phyloP scores from a whole-genome alignment of 2,113 vertebrate genomes.

The Gymnocephalus cernua region DNA sequence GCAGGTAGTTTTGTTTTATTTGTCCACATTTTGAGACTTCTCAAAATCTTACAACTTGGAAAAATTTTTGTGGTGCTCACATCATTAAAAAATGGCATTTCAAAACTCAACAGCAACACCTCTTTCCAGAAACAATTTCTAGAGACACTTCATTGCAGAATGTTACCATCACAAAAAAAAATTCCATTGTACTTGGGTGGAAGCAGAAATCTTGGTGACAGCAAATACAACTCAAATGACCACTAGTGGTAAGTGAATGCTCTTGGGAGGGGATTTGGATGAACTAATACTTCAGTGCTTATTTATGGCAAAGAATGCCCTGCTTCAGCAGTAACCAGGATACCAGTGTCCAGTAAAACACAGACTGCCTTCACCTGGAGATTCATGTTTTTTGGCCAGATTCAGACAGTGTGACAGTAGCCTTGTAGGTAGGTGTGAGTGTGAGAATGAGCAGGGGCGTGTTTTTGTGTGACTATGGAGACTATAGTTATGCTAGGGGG shows the following conservation, averaged over 20 bases:
- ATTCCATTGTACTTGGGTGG: neutral
- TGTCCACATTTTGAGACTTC: neutral
- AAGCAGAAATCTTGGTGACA: conserved; percentile 4
- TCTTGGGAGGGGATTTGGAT: neutral
- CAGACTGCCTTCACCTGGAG: neutral
- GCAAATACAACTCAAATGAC: conserved; percentile 21
- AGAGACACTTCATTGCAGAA: neutral
- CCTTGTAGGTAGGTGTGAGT: conserved; percentile 68
- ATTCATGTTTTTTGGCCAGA: conserved; percentile 2
- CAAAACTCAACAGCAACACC: neutral
- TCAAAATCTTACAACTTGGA: neutral
- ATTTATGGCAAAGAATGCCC: conserved; percentile 32
- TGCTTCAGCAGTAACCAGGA: conserved; percentile 53
- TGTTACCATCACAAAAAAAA: neutral
- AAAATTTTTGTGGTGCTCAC: neutral
- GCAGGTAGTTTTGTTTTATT: neutral
- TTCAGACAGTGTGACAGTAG: conserved; percentile 42
- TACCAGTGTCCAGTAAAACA: conserved; percentile 25
- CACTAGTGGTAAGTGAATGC: neutral
- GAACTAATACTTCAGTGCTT: conserved; percentile 17
- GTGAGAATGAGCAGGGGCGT: conserved; percentile 56
- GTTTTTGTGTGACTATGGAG: conserved; percentile 71
- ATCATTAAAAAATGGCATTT: neutral
- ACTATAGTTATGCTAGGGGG: conserved; percentile 74
- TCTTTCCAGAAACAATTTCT: neutral